Evolutionary conservation across 2,888 invertebrate genomes (phyloP).

Genomic region (Eilema caniola): DNA sequence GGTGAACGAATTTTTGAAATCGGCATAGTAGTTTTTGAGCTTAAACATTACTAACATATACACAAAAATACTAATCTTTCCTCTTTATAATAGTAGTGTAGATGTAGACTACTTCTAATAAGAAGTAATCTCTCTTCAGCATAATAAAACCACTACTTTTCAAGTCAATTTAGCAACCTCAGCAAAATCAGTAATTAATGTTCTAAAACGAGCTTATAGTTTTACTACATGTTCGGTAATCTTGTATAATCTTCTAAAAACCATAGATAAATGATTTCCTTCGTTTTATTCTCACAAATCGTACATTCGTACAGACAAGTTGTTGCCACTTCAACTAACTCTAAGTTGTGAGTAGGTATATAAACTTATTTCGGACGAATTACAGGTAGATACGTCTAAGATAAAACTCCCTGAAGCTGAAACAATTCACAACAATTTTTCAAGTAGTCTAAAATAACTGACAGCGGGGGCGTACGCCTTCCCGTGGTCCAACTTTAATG

Average conservation of each 20-base stretch:
- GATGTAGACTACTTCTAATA: too few relatives aligned
- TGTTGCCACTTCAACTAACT: neutral
- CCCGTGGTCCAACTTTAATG: slow-evolving; percentile 54
- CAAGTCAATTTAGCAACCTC: too few relatives aligned
- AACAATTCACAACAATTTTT: slow-evolving; percentile 29
- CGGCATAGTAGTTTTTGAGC: too few relatives aligned
- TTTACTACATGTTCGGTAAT: neutral
- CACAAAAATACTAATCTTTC: too few relatives aligned
- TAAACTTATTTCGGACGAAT: neutral
- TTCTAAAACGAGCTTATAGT: neutral
- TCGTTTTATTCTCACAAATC: neutral
- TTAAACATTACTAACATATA: too few relatives aligned
- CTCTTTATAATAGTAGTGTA: too few relatives aligned
- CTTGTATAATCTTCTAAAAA: neutral
- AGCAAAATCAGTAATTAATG: neutral
- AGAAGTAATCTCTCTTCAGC: too few relatives aligned
- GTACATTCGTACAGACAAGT: neutral
- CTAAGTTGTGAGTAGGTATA: neutral
- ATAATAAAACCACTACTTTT: too few relatives aligned
- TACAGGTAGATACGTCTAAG: neutral
- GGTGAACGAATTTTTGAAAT: too few relatives aligned
- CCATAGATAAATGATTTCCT: neutral
- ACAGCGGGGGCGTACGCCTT: slow-evolving; percentile 21
- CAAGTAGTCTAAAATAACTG: slow-evolving; percentile 29
- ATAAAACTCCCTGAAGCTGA: slow-evolving; percentile 12